Conservation (phyloP, 2,888 invertebrate species). For the Onchidella celtica region DNA sequence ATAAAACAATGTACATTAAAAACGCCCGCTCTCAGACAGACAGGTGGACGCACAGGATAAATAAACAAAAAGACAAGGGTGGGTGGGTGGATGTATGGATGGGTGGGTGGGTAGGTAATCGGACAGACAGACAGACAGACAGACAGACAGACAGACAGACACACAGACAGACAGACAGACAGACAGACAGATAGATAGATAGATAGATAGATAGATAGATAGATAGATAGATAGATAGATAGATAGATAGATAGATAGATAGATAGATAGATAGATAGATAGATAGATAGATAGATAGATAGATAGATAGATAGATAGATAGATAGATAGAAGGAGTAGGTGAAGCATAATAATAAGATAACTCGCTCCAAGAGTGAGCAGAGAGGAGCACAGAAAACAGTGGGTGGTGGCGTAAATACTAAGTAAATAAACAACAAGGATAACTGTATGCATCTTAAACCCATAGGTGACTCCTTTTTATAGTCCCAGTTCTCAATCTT, state of each 20-base stretch:
- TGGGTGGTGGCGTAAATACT: too few species aligned
- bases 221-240: conserved; percentile 16
- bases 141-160: conserved; percentile 19
- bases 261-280: conserved; percentile 7
- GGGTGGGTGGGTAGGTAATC: conserved; percentile 14
- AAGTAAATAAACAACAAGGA: too few species aligned
- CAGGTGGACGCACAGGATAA: background rate
- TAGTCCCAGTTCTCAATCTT: too few species aligned
- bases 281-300: background rate
- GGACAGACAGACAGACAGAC: conserved; percentile 7
- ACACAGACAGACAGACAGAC: background rate
- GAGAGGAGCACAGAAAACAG: too few species aligned
- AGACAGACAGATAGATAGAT: conserved; percentile 12
- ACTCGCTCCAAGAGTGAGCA: too few species aligned
- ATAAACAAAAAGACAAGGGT: background rate
- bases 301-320: background rate
- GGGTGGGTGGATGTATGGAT: conserved; percentile 15
- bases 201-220: conserved; percentile 19
- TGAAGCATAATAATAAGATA: too few species aligned
- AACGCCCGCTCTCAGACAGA: background rate
- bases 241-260: conserved; percentile 19
- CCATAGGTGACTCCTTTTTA: too few species aligned
- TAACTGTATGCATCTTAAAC: too few species aligned
- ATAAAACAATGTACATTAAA: too few species aligned
- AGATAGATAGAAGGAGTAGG: too few species aligned